Percentiles rank a stretch among this genome's conserved stretches.
Conservation (phyloP, 2,888 invertebrate genomes). For the Drosophila demipolita region DNA sequence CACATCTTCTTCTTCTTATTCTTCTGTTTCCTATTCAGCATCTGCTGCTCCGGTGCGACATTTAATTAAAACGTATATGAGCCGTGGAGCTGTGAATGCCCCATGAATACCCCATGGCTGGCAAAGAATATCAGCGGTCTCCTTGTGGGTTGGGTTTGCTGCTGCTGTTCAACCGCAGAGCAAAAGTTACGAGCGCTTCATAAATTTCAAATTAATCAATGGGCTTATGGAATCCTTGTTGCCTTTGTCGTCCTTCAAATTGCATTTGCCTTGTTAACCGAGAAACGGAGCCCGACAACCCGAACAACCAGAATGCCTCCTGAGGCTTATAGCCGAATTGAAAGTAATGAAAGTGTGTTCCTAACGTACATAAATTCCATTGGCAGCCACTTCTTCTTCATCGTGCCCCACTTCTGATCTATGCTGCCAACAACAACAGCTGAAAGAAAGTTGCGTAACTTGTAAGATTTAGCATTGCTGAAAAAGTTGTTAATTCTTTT, state of each 20-base stretch:
- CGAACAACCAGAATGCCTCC: constrained; percentile 14
- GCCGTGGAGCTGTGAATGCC: constrained; percentile 36
- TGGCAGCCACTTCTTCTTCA: not conserved
- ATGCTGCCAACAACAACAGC: not conserved
- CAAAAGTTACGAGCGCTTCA: constrained; percentile 74
- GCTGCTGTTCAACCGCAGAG: constrained; percentile 29
- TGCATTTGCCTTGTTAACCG: constrained; percentile 58
- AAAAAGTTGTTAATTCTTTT: not conserved
- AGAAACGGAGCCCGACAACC: not conserved
- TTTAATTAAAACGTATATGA: constrained; percentile 78
- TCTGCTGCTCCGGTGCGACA: constrained; percentile 50
- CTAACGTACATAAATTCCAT: constrained; percentile 46
- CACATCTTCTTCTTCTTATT: not conserved
- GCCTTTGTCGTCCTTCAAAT: constrained; percentile 49
- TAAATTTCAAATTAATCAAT: constrained; percentile 82
- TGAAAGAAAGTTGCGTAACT: not conserved
- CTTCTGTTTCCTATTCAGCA: not conserved
- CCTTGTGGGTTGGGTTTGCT: not conserved
- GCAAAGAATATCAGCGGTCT: not conserved
- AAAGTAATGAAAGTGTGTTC: constrained; percentile 49
- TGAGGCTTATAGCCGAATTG: constrained; percentile 38
- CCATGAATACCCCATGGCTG: not conserved
- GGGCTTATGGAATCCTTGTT: constrained; percentile 60
- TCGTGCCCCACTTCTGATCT: not conserved
- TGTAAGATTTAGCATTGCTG: not conserved